phyloP scores from a whole-genome alignment of 2,797 vertebrate genomes.

The Ambastaia sidthimunki region DNA sequence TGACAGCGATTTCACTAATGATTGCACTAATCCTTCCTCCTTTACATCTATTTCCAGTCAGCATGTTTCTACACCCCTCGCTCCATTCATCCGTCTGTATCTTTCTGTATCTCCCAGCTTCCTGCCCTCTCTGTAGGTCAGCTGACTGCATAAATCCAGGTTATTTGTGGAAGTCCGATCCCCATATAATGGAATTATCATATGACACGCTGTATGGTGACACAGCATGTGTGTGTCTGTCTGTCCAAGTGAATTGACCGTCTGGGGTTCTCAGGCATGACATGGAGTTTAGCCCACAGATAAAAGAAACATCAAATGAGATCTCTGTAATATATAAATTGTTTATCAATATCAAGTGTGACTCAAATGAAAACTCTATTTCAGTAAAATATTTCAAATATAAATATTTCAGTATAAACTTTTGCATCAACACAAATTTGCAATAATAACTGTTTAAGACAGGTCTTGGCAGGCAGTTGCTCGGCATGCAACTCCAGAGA shows the following conservation, averaged over 20 bases:
- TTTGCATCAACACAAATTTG: too few relatives aligned
- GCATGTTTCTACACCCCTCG: background rate
- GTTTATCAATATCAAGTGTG: too few relatives aligned
- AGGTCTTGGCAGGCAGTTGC: too few relatives aligned
- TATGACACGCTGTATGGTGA: conserved; percentile 59
- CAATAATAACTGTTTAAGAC: too few relatives aligned
- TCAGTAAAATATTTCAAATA: too few relatives aligned
- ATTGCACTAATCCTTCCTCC: conserved; percentile 27
- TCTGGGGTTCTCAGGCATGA: conserved; percentile 12
- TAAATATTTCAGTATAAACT: too few relatives aligned
- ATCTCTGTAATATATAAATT: background rate
- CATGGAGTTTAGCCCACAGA: background rate
- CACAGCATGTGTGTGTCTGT: conserved; percentile 48
- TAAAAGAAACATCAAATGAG: background rate
- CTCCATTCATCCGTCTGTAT: conserved; percentile 37
- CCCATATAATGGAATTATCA: conserved; percentile 64
- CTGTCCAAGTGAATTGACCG: conserved; percentile 16
- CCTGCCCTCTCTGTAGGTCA: conserved; percentile 26
- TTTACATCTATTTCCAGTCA: background rate
- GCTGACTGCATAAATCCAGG: conserved; percentile 55
- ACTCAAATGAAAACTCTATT: too few relatives aligned
- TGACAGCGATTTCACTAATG: conserved; percentile 11
- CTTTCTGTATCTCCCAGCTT: background rate
- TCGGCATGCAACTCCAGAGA: too few relatives aligned
- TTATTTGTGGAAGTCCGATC: conserved; percentile 66